phyloP scores from a whole-genome alignment of 2,113 vertebrate genomes.

The Mustela nigripes region DNA sequence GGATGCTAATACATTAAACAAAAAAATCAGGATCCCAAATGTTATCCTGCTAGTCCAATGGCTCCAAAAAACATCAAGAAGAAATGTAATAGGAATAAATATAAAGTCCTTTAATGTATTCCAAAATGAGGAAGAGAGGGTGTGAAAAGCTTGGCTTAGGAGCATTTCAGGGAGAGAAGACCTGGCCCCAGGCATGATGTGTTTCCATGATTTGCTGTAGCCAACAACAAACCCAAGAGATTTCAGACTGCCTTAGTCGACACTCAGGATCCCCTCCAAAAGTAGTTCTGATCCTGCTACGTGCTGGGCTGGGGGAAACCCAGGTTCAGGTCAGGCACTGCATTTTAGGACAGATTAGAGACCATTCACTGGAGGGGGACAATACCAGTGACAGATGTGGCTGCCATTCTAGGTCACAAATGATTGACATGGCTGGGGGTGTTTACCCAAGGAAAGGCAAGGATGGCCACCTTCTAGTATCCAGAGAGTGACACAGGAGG shows the following conservation, averaged over 20 bases:
- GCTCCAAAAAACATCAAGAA: not conserved
- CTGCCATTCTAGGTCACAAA: rapidly evolving
- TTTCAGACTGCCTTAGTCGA: not conserved
- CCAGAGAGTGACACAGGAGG: not conserved
- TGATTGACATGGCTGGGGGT: rapidly evolving
- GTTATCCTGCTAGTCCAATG: too few species aligned
- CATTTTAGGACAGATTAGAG: not conserved
- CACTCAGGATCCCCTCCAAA: not conserved
- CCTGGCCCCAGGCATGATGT: rapidly evolving
- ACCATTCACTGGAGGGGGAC: not conserved
- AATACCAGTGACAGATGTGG: rapidly evolving
- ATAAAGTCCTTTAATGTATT: not conserved
- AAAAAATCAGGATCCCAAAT: not conserved
- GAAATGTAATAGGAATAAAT: not conserved
- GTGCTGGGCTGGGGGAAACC: not conserved
- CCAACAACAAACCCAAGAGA: not conserved
- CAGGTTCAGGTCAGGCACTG: not conserved
- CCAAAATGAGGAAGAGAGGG: not conserved
- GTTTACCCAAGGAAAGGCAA: not conserved
- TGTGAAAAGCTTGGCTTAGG: not conserved
- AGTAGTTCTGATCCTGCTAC: rapidly evolving
- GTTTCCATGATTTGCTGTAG: not conserved
- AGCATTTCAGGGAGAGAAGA: not conserved
- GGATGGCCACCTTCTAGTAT: not conserved
- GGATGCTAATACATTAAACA: not conserved